Evolutionary conservation across 1,140 invertebrate species (phyloP), one percentile per base, ranked within the genome.

Genomic region (Himalopsyche phryganea): DNA sequence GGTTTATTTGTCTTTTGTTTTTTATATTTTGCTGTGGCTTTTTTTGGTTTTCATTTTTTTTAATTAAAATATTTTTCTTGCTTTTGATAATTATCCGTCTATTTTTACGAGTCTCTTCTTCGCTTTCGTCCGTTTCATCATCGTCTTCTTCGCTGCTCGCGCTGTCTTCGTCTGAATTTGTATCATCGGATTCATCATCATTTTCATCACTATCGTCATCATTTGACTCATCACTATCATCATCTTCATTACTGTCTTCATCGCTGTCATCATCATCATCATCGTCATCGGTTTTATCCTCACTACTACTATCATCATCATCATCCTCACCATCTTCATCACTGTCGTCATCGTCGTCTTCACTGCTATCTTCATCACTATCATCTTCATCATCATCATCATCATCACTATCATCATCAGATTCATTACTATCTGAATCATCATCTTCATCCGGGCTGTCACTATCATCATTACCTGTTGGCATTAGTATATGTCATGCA

Each of bases 401-500:
- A 74, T 73, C 66, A 28, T 73, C 66, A 48, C 71, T 67, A 36
- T 72, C 70, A 65, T 76, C 68, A 58, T 77, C 69, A 48, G 74
- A 70, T 58, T 72, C 67, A 53, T 72, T 71, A 48, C 76, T 70
- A 69, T 77, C 72, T 50, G 78, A 74, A 64, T 77, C 71, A 47
- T 77, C 73, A 61, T 75, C 71, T 69, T 79, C 77, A 68, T 78
- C 70, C 42, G 76, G 69, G 52, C 78, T 70, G 51, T 73, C 69
- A 67, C 78, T 71, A 68, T 71, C 74, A 76, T 77, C 74, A 74
- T 78, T 75, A 77, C 75, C 76, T 78, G 75, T 74, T 77, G 76
- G 76, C 76, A 78, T 78, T 78, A 78, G 75, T 78, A 78, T 75
- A 73, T 74, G 71, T 78, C 76, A 78, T 78, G 76, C 76, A 78